Conservation (phyloP, 1,140 invertebrate genomes). For the Melanaphis sacchari region DNA sequence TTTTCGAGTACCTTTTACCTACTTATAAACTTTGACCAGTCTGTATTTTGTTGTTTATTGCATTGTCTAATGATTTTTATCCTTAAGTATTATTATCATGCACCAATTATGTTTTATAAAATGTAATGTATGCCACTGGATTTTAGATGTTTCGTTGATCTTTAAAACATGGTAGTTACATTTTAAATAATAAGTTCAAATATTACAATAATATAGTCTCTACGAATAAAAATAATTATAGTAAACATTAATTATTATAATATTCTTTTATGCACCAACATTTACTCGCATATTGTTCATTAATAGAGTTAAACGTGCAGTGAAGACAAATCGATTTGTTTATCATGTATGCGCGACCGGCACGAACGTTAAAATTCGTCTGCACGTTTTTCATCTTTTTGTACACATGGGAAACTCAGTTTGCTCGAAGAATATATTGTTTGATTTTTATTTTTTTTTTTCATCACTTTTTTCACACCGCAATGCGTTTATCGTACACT, state of each 20-base stretch:
- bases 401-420: no score
- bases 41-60: not conserved
- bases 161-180: not conserved
- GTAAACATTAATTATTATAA: not conserved
- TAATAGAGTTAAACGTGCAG: not conserved
- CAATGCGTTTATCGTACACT: not conserved
- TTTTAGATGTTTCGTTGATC: not conserved
- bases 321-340: not conserved
- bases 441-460: not conserved
- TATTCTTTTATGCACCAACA: not conserved
- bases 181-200: not conserved
- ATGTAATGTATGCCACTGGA: not conserved
- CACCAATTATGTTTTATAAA: not conserved
- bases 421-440: not conserved
- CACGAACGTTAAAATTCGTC: not conserved
- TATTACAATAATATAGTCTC: not conserved
- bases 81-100: not conserved
- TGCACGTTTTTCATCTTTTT: not conserved
- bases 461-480: not conserved
- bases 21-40: not conserved
- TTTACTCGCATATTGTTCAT: not conserved
- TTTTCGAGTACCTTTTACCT: not conserved
- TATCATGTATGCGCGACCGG: not conserved
- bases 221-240: not conserved
- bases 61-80: not conserved